Percentiles rank a stretch among this genome's conserved stretches.
Conservation (phyloP, 2,797 vertebrate genomes). For the Pygocentrus nattereri region DNA sequence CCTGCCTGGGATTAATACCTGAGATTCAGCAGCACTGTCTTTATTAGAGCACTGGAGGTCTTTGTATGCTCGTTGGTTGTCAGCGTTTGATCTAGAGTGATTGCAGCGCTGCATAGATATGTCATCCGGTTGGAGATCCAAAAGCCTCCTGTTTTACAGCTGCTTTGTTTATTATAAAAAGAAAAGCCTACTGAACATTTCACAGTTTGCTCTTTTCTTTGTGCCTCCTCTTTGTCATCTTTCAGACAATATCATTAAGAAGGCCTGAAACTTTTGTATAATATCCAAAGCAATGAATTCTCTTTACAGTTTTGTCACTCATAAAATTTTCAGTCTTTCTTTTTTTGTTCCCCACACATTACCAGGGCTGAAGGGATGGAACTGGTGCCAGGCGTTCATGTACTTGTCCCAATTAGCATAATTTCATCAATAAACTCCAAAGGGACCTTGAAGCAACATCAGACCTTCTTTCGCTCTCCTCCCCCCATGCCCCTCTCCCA, state of each 20-base stretch:
- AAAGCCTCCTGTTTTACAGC: conserved; percentile 34
- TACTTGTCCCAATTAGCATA: conserved; percentile 59
- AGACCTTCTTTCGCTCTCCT: conserved; percentile 31
- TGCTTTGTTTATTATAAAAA: conserved; percentile 26
- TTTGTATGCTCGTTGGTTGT: conserved; percentile 43
- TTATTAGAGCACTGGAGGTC: conserved; percentile 47
- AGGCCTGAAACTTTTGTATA: conserved; percentile 21
- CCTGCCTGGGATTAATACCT: conserved; percentile 36
- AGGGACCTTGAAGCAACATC: conserved; percentile 59
- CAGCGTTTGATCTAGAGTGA: conserved; percentile 48
- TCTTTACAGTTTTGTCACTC: conserved; percentile 48
- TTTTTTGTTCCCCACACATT: conserved; percentile 20
- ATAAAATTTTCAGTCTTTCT: conserved; percentile 34
- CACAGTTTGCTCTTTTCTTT: conserved; percentile 27
- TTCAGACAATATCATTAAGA: conserved; percentile 16
- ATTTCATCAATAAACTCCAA: conserved; percentile 63
- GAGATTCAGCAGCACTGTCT: conserved; percentile 36
- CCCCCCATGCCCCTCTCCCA: conserved; percentile 22
- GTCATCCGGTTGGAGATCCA: conserved; percentile 16
- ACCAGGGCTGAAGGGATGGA: conserved; percentile 38
- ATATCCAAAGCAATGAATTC: conserved; percentile 39
- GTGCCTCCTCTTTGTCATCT: conserved; percentile 3
- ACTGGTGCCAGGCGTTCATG: conserved; percentile 54
- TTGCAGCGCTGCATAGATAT: conserved; percentile 39
- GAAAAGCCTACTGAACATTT: conserved; percentile 3